Base-by-base conservation (phyloP, 1,140 invertebrate species). In the Drosophila sulfurigaster region DNA sequence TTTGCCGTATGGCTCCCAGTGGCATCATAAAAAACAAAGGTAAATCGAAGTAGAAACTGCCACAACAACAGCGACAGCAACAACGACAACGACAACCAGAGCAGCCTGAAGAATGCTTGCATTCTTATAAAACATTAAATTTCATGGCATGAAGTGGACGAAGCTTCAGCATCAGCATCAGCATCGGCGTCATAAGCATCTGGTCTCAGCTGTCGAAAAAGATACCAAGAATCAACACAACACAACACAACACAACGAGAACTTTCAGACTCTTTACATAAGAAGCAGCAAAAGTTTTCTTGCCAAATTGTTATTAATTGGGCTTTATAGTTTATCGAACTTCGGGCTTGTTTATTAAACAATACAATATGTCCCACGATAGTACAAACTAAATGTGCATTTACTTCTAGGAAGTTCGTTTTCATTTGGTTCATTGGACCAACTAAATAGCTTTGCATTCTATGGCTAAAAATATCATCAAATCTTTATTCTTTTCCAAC, bases 11-110 rank as follows among this genome's bases (percentile, higher is more conserved):
- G 85, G 81, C 85, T 89, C 85, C 85, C 85, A 85, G 81, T 85
- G 86, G 85, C 81, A 69, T 79, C 82, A 89, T 89, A 89, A 89
- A 89, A 89, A 80, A 81, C 78, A 85, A 89, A 88, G 85, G 85
- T 88, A 88, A 81, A 88, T 88, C 85, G 85, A 88, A 89, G 85
- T 79, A 78, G 70, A 70, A 73, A 51, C 67, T 81, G 63, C 75
- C 58, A 56, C 68, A 73, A 66, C 32, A 66, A 69, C 46, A 41
- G 46, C 15, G 48, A 59, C 56, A 63, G 56, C 15, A 83, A 54
- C 62, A 71, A 49, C 20, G 1, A 20, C 20, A 11, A 52, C 32
- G n/a, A 60, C 54, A 10, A 10, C 7, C 4, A 45, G 10, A 41
- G 46, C 30, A 57, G 46, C 20, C 28, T 43, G 28, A 43, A 38